These are phyloP conservation scores for Eupithecia dodoneata DNA, from an alignment of 2,888 invertebrate genomes.

Conservation along the genomic window DNA sequence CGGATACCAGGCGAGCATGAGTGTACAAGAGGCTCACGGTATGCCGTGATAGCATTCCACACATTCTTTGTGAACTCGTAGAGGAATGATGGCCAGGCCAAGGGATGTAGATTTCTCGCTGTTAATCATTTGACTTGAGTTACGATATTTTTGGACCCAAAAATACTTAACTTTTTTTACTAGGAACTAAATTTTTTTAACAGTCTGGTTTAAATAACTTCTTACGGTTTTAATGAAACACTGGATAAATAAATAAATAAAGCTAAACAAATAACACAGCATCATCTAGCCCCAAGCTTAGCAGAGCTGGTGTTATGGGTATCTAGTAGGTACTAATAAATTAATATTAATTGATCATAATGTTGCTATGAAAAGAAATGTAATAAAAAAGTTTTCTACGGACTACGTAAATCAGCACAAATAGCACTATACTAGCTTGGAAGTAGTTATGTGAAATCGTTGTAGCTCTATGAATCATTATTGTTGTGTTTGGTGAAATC, in stretches of 20 bases:
- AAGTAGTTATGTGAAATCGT: too few relatives aligned
- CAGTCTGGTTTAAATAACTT: not conserved
- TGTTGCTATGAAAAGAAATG: not conserved
- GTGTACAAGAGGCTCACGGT: conserved; percentile 50
- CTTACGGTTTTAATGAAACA: not conserved
- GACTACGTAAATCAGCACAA: not conserved
- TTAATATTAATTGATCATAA: not conserved
- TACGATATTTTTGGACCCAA: not conserved
- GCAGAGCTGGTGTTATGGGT: too few relatives aligned
- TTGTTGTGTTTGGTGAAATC: too few relatives aligned
- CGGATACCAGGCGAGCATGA: conserved; percentile 67
- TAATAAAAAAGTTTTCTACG: not conserved
- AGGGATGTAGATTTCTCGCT: conserved; percentile 24
- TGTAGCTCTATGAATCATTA: too few relatives aligned
- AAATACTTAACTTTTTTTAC: not conserved
- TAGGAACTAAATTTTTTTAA: not conserved
- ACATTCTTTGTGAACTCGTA: conserved; percentile 30
- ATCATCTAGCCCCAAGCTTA: too few relatives aligned
- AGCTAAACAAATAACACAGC: too few relatives aligned
- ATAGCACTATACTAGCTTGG: too few relatives aligned
- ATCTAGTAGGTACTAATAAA: not conserved
- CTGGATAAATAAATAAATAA: not conserved
- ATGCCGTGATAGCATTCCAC: conserved; percentile 54
- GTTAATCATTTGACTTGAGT: not conserved
- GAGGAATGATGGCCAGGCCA: conserved; percentile 4